Conservation (phyloP, 2,797 vertebrate species). For the Platyrinchus mystaceus region DNA sequence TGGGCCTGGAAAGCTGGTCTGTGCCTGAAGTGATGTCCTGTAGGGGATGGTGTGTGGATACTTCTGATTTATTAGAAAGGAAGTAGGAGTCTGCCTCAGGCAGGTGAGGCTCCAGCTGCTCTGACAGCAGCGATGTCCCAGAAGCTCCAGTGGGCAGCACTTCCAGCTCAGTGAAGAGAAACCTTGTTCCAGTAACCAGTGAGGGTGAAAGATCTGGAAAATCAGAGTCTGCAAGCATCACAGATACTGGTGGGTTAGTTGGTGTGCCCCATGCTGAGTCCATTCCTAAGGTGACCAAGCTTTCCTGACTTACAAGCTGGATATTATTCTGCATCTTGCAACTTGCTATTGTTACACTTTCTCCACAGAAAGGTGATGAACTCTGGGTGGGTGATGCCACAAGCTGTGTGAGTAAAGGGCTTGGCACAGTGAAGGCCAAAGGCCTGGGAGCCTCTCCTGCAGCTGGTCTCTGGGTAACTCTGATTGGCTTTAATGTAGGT, state of each 20-base stretch:
- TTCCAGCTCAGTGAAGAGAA: background rate
- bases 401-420: background rate
- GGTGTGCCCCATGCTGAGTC: background rate
- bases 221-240: background rate
- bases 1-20: background rate
- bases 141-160: background rate
- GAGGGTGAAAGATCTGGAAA: slow-evolving; percentile 31
- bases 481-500: background rate
- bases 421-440: background rate
- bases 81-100: background rate
- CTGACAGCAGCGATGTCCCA: background rate
- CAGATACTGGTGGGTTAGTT: background rate
- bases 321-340: background rate
- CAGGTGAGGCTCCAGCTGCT: background rate
- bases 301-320: background rate
- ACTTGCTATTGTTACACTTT: background rate
- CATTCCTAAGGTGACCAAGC: background rate
- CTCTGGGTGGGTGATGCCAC: background rate
- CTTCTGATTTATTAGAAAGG: background rate
- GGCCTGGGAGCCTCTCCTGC: background rate
- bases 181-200: background rate
- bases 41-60: background rate
- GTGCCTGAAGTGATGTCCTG: background rate
- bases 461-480: background rate
- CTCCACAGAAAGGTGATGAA: background rate